These are phyloP conservation scores for Cremastinae sp. DNA, from an alignment of 2,888 invertebrate genomes.

Conservation along the genomic window DNA sequence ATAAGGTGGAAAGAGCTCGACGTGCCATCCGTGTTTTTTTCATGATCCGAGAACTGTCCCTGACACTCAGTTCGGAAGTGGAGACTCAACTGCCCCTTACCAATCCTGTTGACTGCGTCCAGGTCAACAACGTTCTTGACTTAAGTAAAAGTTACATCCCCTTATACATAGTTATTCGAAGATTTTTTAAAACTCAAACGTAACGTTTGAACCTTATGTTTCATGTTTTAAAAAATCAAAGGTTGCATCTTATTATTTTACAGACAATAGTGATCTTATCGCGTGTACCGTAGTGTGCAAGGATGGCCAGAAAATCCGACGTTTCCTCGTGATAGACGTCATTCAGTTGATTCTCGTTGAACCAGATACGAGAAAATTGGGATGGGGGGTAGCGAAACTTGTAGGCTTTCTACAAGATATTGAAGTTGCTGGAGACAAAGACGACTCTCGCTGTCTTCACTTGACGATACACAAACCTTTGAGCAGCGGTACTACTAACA, in stretches of 20 bases:
- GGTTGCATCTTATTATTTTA: constrained; percentile 68
- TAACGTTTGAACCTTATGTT: not conserved
- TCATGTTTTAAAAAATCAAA: constrained; percentile 73
- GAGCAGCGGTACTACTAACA: constrained; percentile 85
- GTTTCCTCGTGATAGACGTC: constrained; percentile 98
- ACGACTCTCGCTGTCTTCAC: constrained; percentile 97
- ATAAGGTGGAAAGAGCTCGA: constrained; percentile 89
- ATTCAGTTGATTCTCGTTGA: constrained; percentile 98
- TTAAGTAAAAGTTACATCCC: constrained; percentile 86
- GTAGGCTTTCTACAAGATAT: constrained; percentile 98
- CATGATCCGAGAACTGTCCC: constrained; percentile 89
- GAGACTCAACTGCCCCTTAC: constrained; percentile 95
- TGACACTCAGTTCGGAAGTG: constrained; percentile 89
- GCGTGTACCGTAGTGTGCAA: constrained; percentile 96
- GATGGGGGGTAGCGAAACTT: constrained; percentile 98
- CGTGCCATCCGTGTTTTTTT: constrained; percentile 97
- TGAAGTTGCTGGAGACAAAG: constrained; percentile 96
- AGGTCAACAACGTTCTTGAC: constrained; percentile 96
- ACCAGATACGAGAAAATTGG: constrained; percentile 95
- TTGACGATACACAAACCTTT: constrained; percentile 94
- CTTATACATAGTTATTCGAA: not conserved
- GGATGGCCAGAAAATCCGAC: constrained; percentile 92
- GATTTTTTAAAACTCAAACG: not conserved
- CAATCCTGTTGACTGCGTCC: constrained; percentile 92
- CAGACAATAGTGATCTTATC: constrained; percentile 98